A percentile compares a stretch with the other conserved stretches of the same genome.
These are phyloP conservation scores for Pollenia amentaria DNA, from an alignment of 2,888 invertebrate species.

Conservation along the genomic window DNA sequence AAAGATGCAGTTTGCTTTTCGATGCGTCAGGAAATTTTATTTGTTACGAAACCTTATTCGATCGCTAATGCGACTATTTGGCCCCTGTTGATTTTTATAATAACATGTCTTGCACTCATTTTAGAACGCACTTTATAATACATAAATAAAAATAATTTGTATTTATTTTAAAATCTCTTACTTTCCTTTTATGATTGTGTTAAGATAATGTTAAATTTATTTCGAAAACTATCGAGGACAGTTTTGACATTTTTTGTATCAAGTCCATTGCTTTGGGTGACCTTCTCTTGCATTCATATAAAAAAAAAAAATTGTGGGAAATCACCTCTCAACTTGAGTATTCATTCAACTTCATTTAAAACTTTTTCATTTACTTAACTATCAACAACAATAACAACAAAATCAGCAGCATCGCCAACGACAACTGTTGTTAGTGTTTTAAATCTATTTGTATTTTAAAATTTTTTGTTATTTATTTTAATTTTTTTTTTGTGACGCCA, in stretches of 20 bases:
- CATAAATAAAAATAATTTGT: no score
- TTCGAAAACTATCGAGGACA: no score
- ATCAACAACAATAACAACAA: constrained; percentile 8
- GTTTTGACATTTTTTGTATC: neutral
- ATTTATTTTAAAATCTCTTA: no score
- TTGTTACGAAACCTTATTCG: no score
- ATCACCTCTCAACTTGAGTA: constrained; percentile 47
- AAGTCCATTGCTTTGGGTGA: neutral
- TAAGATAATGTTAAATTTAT: no score
- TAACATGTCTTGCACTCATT: no score
- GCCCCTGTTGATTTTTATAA: no score
- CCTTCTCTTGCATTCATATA: neutral
- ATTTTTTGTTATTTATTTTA: neutral
- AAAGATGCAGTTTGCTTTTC: no score
- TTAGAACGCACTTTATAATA: no score
- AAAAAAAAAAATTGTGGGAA: constrained; percentile 38
- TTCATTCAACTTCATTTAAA: constrained; percentile 47
- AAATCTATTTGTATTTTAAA: constrained; percentile 20
- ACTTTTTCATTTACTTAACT: constrained; percentile 54
- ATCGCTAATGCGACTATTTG: no score
- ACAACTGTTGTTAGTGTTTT: constrained; percentile 38
- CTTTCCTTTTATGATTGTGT: no score
- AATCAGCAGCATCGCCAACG: neutral
- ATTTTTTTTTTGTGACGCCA: constrained; percentile 57
- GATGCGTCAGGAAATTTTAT: no score